Evolutionary conservation across 2,113 vertebrate genomes (phyloP).

Genomic region (Pionites leucogaster): DNA sequence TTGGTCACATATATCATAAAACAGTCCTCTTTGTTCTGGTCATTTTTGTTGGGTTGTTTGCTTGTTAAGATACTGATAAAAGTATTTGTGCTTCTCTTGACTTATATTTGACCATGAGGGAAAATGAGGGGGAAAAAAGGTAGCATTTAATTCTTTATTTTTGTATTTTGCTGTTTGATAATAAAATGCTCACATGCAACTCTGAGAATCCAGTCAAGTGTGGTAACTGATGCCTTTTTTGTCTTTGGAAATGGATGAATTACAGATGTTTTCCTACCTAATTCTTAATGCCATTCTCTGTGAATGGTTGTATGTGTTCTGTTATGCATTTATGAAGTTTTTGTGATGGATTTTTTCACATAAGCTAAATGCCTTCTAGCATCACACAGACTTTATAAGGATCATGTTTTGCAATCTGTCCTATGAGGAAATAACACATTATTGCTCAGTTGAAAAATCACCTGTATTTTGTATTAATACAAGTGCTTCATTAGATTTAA

Average conservation of each 20-base stretch:
- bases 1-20: neutral
- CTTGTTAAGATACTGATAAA: neutral
- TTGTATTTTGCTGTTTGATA: neutral
- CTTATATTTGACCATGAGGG: neutral
- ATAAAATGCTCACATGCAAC: neutral
- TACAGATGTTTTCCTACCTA: neutral
- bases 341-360: neutral
- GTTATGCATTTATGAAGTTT: neutral
- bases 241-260: neutral
- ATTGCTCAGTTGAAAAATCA: constrained; percentile 26
- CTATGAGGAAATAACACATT: neutral
- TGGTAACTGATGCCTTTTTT: neutral
- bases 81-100: neutral
- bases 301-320: neutral
- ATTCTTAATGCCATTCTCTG: neutral
- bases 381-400: constrained; percentile 8
- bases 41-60: neutral
- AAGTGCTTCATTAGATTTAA: neutral
- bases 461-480: neutral
- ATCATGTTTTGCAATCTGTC: neutral
- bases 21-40: neutral
- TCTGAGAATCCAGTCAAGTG: neutral
- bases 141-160: neutral
- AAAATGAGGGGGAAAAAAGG: neutral
- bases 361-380: neutral